These are phyloP conservation scores for Calliphora vomitoria DNA, from an alignment of 2,888 invertebrate genomes.

Conservation along the genomic window DNA sequence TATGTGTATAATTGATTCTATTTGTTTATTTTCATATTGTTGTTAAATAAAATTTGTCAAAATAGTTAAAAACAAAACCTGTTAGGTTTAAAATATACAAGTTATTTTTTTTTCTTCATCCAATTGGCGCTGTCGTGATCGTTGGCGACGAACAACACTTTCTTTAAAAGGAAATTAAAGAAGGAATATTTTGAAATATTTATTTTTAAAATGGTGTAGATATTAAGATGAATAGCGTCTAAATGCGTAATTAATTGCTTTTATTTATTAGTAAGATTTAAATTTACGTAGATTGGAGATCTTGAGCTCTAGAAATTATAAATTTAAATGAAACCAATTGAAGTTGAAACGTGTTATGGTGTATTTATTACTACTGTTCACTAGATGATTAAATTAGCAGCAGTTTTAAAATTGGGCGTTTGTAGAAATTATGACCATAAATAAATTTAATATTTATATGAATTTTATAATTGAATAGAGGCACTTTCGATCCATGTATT, in stretches of 20 bases:
- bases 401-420: too few species aligned
- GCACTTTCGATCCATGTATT: too few species aligned
- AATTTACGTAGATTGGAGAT: neutral
- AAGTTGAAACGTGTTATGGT: neutral
- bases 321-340: neutral
- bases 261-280: conserved; percentile 1
- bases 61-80: conserved; percentile 24
- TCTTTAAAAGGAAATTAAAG: conserved; percentile 34
- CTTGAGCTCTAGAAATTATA: too few species aligned
- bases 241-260: conserved; percentile 16
- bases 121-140: conserved; percentile 2
- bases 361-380: too few species aligned
- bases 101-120: neutral
- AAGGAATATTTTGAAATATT: conserved; percentile 22
- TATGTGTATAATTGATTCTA: conserved; percentile 38
- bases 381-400: too few species aligned
- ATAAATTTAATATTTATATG: too few species aligned
- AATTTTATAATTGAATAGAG: too few species aligned
- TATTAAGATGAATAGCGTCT: conserved; percentile 11
- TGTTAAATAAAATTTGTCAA: conserved; percentile 22
- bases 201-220: neutral
- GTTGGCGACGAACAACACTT: conserved; percentile 24
- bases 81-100: conserved; percentile 29
- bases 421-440: too few species aligned
- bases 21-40: neutral